A percentile compares a stretch with the other conserved stretches of the same genome.
phyloP scores from a whole-genome alignment of 2,888 invertebrate species.

The Drosophila kuntzei region DNA sequence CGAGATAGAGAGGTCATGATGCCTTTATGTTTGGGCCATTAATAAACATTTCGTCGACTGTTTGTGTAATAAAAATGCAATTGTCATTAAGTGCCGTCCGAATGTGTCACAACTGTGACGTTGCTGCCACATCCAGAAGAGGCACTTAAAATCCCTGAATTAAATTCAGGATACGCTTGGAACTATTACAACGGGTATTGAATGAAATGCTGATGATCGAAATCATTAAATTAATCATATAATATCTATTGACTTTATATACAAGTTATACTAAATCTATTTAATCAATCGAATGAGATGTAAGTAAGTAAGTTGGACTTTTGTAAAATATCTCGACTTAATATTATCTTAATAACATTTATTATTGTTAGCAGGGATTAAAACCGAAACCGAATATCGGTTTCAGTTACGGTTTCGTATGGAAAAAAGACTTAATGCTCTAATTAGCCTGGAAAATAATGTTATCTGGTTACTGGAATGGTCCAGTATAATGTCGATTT shows the following conservation, averaged over 20 bases:
- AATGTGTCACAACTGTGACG: conserved; percentile 62
- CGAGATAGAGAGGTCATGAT: conserved; percentile 52
- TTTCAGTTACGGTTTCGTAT: too few species aligned
- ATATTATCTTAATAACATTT: too few species aligned
- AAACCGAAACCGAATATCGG: too few species aligned
- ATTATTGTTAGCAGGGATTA: too few species aligned
- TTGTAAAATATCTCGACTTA: too few species aligned
- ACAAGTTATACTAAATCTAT: not conserved
- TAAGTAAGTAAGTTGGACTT: too few species aligned
- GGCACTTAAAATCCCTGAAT: conserved; percentile 17
- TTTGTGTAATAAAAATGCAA: conserved; percentile 82
- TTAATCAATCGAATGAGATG: not conserved
- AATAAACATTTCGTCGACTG: conserved; percentile 78
- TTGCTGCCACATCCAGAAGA: conserved; percentile 14
- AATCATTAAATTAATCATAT: conserved; percentile 5
- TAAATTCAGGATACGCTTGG: conserved; percentile 9
- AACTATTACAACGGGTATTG: not conserved
- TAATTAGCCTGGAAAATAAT: too few species aligned
- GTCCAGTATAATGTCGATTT: too few species aligned
- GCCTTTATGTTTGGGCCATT: conserved; percentile 74
- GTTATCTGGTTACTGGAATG: too few species aligned
- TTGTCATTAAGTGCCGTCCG: conserved; percentile 76
- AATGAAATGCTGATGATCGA: conserved; percentile 15
- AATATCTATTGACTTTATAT: conserved; percentile 4
- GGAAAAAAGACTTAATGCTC: too few species aligned